Evolutionary conservation across 2,113 vertebrate genomes (phyloP).

Genomic region (Donacobius atricapilla): DNA sequence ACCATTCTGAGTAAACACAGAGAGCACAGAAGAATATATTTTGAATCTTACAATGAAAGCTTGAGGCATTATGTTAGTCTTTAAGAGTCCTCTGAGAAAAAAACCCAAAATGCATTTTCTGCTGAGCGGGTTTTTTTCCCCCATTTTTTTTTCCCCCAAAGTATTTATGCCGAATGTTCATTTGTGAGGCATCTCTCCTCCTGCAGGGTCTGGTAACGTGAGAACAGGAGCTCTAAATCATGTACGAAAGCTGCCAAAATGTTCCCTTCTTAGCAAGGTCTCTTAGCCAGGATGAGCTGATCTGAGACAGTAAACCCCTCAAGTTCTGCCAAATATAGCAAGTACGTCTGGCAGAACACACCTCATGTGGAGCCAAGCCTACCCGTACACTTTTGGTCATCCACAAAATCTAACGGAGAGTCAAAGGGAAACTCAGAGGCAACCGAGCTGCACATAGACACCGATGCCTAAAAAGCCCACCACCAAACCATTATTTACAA

Average conservation of each 20-base stretch:
- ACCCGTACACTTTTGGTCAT: not conserved
- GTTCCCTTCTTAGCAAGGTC: constrained; percentile 34
- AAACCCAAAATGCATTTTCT: not conserved
- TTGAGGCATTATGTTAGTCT: not conserved
- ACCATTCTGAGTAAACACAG: not conserved
- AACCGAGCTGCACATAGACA: not conserved
- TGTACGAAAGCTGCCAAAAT: constrained; percentile 45
- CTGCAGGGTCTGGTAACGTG: not conserved
- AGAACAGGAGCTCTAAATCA: constrained; percentile 3
- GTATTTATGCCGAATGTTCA: not conserved
- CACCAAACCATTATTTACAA: not conserved
- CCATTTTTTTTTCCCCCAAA: not conserved
- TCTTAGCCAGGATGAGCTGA: constrained; percentile 3
- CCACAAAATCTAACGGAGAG: not conserved
- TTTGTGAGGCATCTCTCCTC: constrained; percentile 37
- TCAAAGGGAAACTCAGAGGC: not conserved
- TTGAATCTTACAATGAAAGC: not conserved
- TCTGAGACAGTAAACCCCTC: constrained; percentile 15
- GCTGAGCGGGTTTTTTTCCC: not conserved
- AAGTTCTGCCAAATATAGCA: constrained; percentile 49
- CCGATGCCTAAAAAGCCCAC: not conserved
- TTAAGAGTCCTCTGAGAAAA: not conserved
- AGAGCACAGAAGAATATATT: not conserved
- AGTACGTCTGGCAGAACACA: constrained; percentile 39
- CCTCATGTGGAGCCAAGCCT: constrained; percentile 25